Evolutionary conservation across 2,797 vertebrate genomes (phyloP), one percentile per base, ranked within the genome.

Genomic region (Thalassophryne amazonica): DNA sequence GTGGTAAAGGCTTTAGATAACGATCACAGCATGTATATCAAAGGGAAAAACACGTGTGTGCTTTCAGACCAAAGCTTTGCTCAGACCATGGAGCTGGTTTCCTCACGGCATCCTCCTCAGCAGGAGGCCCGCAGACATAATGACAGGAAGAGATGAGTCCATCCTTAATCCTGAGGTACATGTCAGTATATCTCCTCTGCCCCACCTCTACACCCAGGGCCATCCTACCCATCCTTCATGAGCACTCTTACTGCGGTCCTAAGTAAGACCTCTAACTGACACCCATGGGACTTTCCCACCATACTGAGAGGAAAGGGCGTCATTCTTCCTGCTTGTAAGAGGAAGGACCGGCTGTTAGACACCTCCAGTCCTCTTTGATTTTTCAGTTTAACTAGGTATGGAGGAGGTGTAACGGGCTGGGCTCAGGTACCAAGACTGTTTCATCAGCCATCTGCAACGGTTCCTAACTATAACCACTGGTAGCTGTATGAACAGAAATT

Each of bases 311-410:
- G 53, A 65, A 42, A 49, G 37, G 33, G 53, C 41, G 20, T 43
- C 58, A 75, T 67, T 77, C 59, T 72, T 77, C 34, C 37, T 16
- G 15, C 28, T 52, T 18, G 7, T 57, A 50, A 57, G 45, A 15
- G n/a, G 59, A 69, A 54, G 53, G 47, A 66, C 32, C 13, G 5
- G 23, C 51, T 66, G 56, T 69, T 59, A 56, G 55, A 67, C 35
- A 28, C 61, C 58, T 65, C 43, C 5, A 14, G 41, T 62, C 30
- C 28, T 63, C 70, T 84, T 83, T 81, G 77, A 84, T 78, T 74
- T 76, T 80, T 70, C 43, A 56, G 38, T 67, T 77, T 65, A 65
- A 60, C 25, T 23, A 30, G 34, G 14, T 52, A 50, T 16, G 0
- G 15, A 74, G 43, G 42, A 35, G 53, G 45, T 12, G 12, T 60